Evolutionary conservation across 2,888 invertebrate species (phyloP).

Genomic region (Drosophila colorata): DNA sequence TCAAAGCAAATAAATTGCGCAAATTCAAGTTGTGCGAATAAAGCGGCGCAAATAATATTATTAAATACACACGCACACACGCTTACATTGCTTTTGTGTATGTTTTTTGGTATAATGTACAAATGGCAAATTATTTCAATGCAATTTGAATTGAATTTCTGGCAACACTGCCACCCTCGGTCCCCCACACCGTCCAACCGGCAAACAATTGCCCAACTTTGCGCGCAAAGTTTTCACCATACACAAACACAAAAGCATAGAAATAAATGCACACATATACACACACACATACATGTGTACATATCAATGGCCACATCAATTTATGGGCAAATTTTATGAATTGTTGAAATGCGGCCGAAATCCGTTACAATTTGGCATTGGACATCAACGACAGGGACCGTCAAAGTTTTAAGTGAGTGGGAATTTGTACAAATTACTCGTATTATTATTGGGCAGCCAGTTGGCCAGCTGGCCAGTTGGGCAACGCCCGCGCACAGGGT

Average conservation of each 20-base stretch:
- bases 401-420: constrained; percentile 47
- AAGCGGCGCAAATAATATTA: constrained; percentile 26
- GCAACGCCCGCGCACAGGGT: neutral
- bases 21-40: constrained; percentile 58
- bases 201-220: constrained; percentile 16
- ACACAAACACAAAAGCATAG: constrained; percentile 15
- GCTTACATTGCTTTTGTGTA: constrained; percentile 7
- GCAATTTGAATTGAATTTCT: constrained; percentile 67
- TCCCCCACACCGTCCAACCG: neutral
- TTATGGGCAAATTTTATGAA: constrained; percentile 31
- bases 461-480: constrained; percentile 3
- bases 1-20: constrained; percentile 69
- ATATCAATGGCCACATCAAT: constrained; percentile 14
- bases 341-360: constrained; percentile 23
- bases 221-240: constrained; percentile 26
- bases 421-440: constrained; percentile 45
- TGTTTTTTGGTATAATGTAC: constrained; percentile 21
- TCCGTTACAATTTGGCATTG: constrained; percentile 27
- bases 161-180: constrained; percentile 14
- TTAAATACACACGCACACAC: constrained; percentile 22
- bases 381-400: constrained; percentile 12
- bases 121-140: constrained; percentile 69
- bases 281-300: neutral
- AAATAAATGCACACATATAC: neutral
- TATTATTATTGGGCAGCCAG: constrained; percentile 22